Evolutionary conservation across 2,797 vertebrate species (phyloP), one percentile per base, ranked within the genome.

Genomic region (Silurus lanzhouensis): DNA sequence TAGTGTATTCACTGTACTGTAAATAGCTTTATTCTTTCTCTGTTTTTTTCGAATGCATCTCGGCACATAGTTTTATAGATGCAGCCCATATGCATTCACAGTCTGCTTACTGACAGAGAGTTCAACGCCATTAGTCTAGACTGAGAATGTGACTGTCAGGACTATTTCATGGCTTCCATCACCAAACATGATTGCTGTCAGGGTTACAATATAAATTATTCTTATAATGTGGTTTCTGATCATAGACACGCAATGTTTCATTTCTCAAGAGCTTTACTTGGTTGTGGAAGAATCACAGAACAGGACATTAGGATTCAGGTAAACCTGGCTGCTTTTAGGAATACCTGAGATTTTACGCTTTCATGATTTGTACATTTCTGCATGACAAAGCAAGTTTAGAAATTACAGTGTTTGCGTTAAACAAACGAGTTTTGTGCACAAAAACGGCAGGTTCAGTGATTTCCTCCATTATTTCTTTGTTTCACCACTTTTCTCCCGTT

Each of bases 361-460:
- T 85, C 68, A 55, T 83, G 61, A 9, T 77, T 86, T 83, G 58
- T 80, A 68, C 81, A 61, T 84, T 87, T 57, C 83, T 86, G 87
- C 88, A 85, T 76, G 78, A 85, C 63, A 44, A 88, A 88, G 89
- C 84, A 25, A 87, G 87, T 85, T 77, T 76, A 64, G 61, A 75
- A 85, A 79, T 85, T 52, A 63, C 79, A 85, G 88, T 85, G 82
- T 87, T 89, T 90, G 82, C 82, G 67, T 79, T 76, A 89, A 90
- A 91, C 84, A 90, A 86, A 91, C 89, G 60, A 71, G 86, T 81
- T 90, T 87, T 82, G 38, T 57, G 68, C 61, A 31, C 61, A 75
- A 83, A 76, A 90, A 91, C 81, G 78, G 88, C 89, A 87, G 87
- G 76, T 88, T 92, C 87, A 90, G 88, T 86, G 64, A 78, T 91